Conservation (phyloP, 2,113 vertebrate genomes). For the Bujurquina vittata region DNA sequence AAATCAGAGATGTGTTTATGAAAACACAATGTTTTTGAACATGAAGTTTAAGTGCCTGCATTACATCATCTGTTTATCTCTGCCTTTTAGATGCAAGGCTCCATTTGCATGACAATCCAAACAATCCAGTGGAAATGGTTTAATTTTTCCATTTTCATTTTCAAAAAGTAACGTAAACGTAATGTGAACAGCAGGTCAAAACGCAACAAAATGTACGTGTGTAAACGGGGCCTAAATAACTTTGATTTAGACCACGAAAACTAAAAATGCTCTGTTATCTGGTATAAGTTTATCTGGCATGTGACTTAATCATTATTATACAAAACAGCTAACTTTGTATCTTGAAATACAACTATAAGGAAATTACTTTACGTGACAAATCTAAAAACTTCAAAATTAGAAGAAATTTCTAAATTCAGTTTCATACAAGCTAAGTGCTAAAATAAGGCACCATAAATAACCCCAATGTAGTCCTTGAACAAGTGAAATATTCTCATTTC, state of each 20-base stretch:
- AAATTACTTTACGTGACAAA: background rate
- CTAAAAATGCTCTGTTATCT: too few species aligned
- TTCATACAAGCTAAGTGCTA: background rate
- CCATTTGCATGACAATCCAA: too few species aligned
- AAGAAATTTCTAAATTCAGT: background rate
- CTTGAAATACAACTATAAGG: too few species aligned
- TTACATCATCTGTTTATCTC: background rate
- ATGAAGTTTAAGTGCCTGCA: background rate
- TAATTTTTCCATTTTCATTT: too few species aligned
- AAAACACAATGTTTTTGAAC: background rate
- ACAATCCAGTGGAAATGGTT: too few species aligned
- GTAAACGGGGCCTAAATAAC: too few species aligned
- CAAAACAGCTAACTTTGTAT: too few species aligned
- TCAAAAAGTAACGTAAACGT: too few species aligned
- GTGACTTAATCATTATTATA: background rate
- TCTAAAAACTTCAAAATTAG: background rate
- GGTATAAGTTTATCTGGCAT: rapidly evolving
- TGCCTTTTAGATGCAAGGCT: background rate
- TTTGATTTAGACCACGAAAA: too few species aligned
- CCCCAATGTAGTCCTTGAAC: background rate
- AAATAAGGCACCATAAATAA: background rate
- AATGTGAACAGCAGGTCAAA: too few species aligned
- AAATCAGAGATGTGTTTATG: background rate
- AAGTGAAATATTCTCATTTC: background rate
- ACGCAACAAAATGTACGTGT: too few species aligned